Evolutionary conservation across 64 coral and sea anemone species (phyloP), one percentile per base, ranked within the genome.

Genomic region (Montipora foliosa): DNA sequence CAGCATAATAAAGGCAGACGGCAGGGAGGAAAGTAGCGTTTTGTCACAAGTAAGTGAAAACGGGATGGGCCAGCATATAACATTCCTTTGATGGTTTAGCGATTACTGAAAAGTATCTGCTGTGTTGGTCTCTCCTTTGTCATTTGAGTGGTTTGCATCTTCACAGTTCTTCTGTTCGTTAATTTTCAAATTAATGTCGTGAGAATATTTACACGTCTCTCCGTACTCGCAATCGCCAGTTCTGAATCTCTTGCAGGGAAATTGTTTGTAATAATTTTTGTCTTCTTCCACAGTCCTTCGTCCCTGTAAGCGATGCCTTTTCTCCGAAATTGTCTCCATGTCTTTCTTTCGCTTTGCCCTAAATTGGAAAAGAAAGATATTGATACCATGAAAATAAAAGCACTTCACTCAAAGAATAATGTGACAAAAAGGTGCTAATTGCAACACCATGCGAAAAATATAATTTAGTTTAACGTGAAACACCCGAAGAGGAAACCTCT

Each of bases 171-270:
- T 0, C 10, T 14, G 17, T 86, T 70, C 22, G n/a, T 16, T 44
- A 71, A 52, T 47, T 66, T 86, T 50, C 64, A 86, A 17, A 13
- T 86, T 47, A 71, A 21, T 47, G 82, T 74, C 83, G 74, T 95
- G 90, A 15, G 90, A 92, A 58, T 95, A 95, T 89, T 84, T 92
- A 84, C 94, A 95, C 21, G 59, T 57, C 24, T 88, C 84, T 17
- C 85, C 94, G 24, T 82, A 92, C 5, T 79, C 69, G 89, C 94
- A 95, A 75, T 88, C 74, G 22, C 94, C 94, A 76, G 57, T 48
- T 78, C 89, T 92, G 77, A 89, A 95, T 69, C 90, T 92, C 73
- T 95, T 95, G 59, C 94, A 95, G 48, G 83, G 51, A 88, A 87
- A 95, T 88, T 92, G 78, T 74, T 95, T 95, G 7, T 91, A 91